Evolutionary conservation across 2,888 invertebrate genomes (phyloP).

Genomic region (Rhingia campestris): DNA sequence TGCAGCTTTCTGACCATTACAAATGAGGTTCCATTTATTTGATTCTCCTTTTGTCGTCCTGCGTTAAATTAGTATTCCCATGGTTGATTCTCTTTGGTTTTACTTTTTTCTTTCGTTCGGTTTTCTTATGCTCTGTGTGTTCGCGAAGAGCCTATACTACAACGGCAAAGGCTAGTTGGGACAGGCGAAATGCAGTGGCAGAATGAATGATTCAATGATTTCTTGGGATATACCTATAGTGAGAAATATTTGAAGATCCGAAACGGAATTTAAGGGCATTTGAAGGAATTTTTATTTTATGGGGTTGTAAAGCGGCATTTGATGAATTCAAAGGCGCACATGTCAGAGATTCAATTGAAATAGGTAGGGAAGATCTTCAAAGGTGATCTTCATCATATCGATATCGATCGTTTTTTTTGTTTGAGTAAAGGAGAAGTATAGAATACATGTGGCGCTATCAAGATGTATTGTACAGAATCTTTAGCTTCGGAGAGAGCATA

Average conservation of each 20-base stretch:
- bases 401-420: neutral
- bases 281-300: slow-evolving; percentile 23
- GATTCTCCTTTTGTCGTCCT: slow-evolving; percentile 66
- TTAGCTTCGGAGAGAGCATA: too few relatives aligned
- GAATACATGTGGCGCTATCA: neutral
- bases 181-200: slow-evolving; percentile 39
- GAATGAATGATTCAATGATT: slow-evolving; percentile 52
- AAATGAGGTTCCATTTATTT: slow-evolving; percentile 73
- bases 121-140: slow-evolving; percentile 4
- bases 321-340: slow-evolving; percentile 76
- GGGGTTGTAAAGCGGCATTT: slow-evolving; percentile 67
- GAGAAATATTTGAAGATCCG: slow-evolving; percentile 44
- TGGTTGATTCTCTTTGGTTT: slow-evolving; percentile 62
- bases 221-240: slow-evolving; percentile 29
- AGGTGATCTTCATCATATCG: too few relatives aligned
- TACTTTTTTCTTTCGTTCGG: slow-evolving; percentile 6
- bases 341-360: slow-evolving; percentile 80
- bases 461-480: too few relatives aligned
- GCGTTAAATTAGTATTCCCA: slow-evolving; percentile 69
- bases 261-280: slow-evolving; percentile 13
- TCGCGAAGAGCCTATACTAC: slow-evolving; percentile 1
- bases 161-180: neutral
- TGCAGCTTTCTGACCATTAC: slow-evolving; percentile 71
- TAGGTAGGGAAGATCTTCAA: slow-evolving; percentile 7
- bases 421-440: neutral